Base-by-base conservation (phyloP, 2,113 vertebrate genomes). In the Lamprotornis superbus region DNA sequence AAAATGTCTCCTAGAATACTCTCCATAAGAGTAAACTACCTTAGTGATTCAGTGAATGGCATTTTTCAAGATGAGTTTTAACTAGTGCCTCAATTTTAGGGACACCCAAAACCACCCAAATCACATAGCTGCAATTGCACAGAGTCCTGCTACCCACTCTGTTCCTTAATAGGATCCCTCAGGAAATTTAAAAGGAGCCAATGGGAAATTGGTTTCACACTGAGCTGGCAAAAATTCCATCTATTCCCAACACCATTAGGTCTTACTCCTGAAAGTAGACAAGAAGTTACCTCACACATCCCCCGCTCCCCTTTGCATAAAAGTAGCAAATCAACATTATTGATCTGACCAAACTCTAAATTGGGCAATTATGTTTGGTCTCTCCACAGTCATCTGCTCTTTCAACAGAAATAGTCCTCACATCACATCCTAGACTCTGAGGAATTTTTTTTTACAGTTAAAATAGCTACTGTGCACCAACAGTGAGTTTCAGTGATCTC, bases 391-490 rank as follows among this genome's bases (percentile, higher is more conserved):
- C 80, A 92, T 90, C 89, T 78, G 64, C 73, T 86, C 57, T 53
- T 85, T 59, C 91, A 74, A 83, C 67, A 92, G 68, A 95, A 97
- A 93, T 61, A 93, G 92, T 92, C 50, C 88, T 91, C 92, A 55
- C n/a, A 93, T 93, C 73, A 70, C 73, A 83, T 89, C 89, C 74
- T 63, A 92, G 91, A 89, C 96, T 92, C 96, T 9, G 35, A 95
- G 95, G 95, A 84, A 42, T 94, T 91, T 92, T 61, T 61, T 78
- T 83, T 78, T 71, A 35, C 52, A 53, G 64, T 83, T 95, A 94
- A 97, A 97, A 97, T 94, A 97, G 94, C 83, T 96, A 33, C 93
- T 78, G 31, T 35, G 87, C 83, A 82, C 56, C 91, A 96, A 42
- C 80, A 75, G 73, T 13, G 80, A 82, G 83, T 82, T 94, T 52